Conservation (phyloP, 2,113 vertebrate species). For the Cynoglossus semilaevis region DNA sequence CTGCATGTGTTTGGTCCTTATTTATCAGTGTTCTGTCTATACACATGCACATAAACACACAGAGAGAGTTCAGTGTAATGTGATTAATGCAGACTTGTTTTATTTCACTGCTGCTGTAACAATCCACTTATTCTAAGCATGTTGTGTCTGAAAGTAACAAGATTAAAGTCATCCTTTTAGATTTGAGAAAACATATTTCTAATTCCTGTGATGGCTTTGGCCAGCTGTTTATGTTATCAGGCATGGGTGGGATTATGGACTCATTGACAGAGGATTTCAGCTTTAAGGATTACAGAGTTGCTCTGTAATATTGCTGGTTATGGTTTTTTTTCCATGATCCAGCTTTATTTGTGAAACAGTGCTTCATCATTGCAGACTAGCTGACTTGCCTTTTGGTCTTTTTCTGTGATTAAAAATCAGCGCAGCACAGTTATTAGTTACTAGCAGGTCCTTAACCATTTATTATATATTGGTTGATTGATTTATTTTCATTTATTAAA, state of each 20-base stretch:
- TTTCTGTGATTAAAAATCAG: too few relatives aligned
- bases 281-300: slow-evolving; percentile 77
- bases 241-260: slow-evolving; percentile 73
- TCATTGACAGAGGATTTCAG: slow-evolving; percentile 74
- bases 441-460: slow-evolving; percentile 18
- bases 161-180: slow-evolving; percentile 69
- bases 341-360: slow-evolving; percentile 67
- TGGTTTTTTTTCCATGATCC: slow-evolving; percentile 67
- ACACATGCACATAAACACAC: too few relatives aligned
- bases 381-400: too few relatives aligned
- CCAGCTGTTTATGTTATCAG: slow-evolving; percentile 73
- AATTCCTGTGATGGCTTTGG: slow-evolving; percentile 49
- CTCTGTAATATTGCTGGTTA: slow-evolving; percentile 75
- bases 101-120: slow-evolving; percentile 8
- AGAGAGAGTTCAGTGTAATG: too few relatives aligned
- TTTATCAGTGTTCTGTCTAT: too few relatives aligned
- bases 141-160: slow-evolving; percentile 59
- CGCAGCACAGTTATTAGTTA: slow-evolving; percentile 7
- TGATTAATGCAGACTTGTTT: not conserved
- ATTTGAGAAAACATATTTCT: slow-evolving; percentile 60
- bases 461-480: too few relatives aligned
- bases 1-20: not conserved
- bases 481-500: too few relatives aligned
- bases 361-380: slow-evolving; percentile 36
- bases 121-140: slow-evolving; percentile 63